Evolutionary conservation across 2,113 vertebrate genomes (phyloP), one percentile per base, ranked within the genome.

Genomic region (Coptodon bakossiorum): DNA sequence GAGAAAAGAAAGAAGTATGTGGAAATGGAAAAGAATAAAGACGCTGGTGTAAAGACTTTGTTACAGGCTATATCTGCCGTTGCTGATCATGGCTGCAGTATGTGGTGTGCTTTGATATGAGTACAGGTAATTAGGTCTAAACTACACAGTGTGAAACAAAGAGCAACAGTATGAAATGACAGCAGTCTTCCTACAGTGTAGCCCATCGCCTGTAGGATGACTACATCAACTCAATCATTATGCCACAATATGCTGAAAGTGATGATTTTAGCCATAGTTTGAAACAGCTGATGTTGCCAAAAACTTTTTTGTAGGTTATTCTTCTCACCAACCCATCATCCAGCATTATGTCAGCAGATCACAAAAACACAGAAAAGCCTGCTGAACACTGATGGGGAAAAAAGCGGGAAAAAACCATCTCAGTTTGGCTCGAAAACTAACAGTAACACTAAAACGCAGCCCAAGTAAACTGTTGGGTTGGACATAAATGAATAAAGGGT

Each of bases 141-240:
- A 31, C 73, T 52, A 31, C 45, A 78, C 43, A 31, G 45, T 63
- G n/a, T 82, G 29, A 83, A 80, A 81, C 48, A 73, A 27, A 48
- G 43, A 80, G 16, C 43, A 59, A 4, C 43, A 57, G 79, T 43
- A 52, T 38, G 57, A 87, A 86, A 83, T 90, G 88, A 88, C 85
- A 71, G 73, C 80, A 73, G 40, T 61, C 59, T 89, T 83, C 38
- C 87, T 71, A 79, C 45, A 85, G 82, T 29, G 29, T 57, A 81
- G 54, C 13, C 66, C 73, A 57, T 78, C 2, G 50, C n/a, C 63
- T 86, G 34, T 61, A 83, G 71, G 80, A 83, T 76, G 82, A 85
- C 86, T 85, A 90, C 83, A 93, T 93, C 88, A 88, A 73, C 56
- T 83, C 80, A 88, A 71, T 90, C 40, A 85, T 66, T 22, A 17